Evolutionary conservation across 1,140 invertebrate species (phyloP), one percentile per base, ranked within the genome.

Genomic region (Oryctes rhinoceros): DNA sequence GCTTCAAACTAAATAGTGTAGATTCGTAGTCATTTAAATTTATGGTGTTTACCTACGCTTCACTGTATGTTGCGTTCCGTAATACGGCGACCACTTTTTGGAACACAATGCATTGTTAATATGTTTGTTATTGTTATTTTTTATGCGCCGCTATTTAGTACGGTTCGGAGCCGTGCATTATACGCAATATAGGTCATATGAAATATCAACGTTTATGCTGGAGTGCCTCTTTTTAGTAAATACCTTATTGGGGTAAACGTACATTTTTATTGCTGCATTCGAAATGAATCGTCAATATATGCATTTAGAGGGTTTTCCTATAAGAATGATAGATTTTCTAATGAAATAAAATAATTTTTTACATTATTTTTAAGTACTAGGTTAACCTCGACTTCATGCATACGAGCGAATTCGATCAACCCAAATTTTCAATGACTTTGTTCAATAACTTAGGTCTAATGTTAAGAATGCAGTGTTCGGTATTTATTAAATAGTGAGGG

Each of bases 21-120:
- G 65, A 67, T 67, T 67, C 65, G 65, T 67, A 67, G 65, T 67
- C 65, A 67, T 67, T 67, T 67, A 67, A 67, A 67, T 67, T 67
- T 67, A 67, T 67, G 65, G 65, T 67, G 65, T 67, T 67, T 67
- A 67, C 65, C 65, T 67, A 67, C 65, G 65, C 65, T 67, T 67
- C 65, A 4, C 65, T 67, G 49, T 53, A 10, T 67, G 65, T 67
- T 1, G 30, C 65, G 65, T 24, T 35, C 20, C 65, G 20, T 67
- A 35, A 67, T 30, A 67, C 65, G 13, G 20, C 65, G 65, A 18
- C 65, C 65, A 67, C 65, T 67, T 67, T 67, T 67, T 67, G 65
- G 30, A 67, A 67, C 65, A 67, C 65, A 67, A 67, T 67, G 65
- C 65, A 35, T 67, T 67, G 65, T 67, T 67, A 67, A 67, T 67